These are phyloP conservation scores for Hyperopisus bebe DNA, from an alignment of 2,113 vertebrate species.

Conservation along the genomic window DNA sequence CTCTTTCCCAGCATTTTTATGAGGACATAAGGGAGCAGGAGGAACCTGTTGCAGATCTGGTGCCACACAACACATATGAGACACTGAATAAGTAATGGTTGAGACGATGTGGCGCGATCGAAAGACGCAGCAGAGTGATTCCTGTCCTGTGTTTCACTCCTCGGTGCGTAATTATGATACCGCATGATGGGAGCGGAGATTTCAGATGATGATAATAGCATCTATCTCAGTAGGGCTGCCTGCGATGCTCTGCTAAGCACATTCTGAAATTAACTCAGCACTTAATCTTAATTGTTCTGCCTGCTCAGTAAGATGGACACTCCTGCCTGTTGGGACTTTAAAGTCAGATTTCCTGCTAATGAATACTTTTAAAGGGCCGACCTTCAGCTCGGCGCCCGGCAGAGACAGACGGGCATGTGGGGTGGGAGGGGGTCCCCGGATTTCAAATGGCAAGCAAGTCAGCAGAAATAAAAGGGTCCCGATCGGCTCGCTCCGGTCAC, in stretches of 20 bases:
- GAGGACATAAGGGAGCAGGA: not conserved
- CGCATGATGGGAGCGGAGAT: constrained; percentile 28
- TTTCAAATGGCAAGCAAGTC: constrained; percentile 13
- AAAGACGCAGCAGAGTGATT: constrained; percentile 1
- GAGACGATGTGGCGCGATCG: not conserved
- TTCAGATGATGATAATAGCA: constrained; percentile 37
- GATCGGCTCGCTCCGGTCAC: not conserved
- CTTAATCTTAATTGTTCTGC: constrained; percentile 46
- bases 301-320: constrained; percentile 37
- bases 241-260: constrained; percentile 29
- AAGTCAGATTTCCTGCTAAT: constrained; percentile 33
- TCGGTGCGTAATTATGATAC: constrained; percentile 18
- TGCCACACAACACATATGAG: not conserved
- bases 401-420: not conserved
- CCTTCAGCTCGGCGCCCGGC: constrained; percentile 23
- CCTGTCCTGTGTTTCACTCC: not conserved
- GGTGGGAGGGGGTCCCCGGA: not conserved
- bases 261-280: constrained; percentile 39
- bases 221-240: constrained; percentile 31
- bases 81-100: not conserved
- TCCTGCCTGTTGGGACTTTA: constrained; percentile 33
- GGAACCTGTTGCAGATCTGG: not conserved
- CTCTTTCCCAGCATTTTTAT: not conserved
- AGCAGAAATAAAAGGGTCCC: not conserved
- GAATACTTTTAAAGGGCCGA: constrained; percentile 28